Evolutionary conservation across 2,797 vertebrate genomes (phyloP).

Genomic region (Cynopterus sphinx): DNA sequence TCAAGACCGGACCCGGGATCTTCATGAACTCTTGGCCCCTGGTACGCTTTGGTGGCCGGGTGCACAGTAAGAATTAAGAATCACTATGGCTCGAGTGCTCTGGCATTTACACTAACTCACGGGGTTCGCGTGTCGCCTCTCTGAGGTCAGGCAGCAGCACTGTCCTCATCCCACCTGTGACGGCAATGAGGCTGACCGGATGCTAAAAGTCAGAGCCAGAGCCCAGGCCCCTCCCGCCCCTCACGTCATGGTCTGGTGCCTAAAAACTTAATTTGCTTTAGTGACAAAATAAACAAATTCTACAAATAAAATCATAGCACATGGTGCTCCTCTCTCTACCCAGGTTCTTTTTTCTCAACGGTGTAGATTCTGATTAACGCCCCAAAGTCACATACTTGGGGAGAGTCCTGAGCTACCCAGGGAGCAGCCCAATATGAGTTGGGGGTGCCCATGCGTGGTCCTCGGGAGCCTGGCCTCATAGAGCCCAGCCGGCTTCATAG

Average conservation of each 20-base stretch:
- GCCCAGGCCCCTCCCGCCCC: not conserved
- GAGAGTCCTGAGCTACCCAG: not conserved
- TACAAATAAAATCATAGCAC: not conserved
- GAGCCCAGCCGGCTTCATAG: not conserved
- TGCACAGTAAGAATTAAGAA: slow-evolving; percentile 62
- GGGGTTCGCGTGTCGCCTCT: not conserved
- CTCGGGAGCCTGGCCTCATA: not conserved
- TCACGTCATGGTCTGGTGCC: not conserved
- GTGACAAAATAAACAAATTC: not conserved
- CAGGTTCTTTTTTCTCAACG: not conserved
- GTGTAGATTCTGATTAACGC: not conserved
- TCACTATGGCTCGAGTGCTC: slow-evolving; percentile 12
- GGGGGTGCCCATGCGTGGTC: rapidly evolving
- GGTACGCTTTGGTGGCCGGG: not conserved
- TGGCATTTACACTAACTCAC: not conserved
- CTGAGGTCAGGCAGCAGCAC: not conserved
- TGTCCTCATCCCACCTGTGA: not conserved
- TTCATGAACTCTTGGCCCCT: not conserved
- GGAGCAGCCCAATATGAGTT: not conserved
- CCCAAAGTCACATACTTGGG: not conserved
- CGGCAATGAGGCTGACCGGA: not conserved
- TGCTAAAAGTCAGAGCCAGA: not conserved
- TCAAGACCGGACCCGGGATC: not conserved
- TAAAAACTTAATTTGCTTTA: not conserved
- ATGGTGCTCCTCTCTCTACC: not conserved